Evolutionary conservation across 2,888 invertebrate species (phyloP).

Genomic region (Melanotus villosus): DNA sequence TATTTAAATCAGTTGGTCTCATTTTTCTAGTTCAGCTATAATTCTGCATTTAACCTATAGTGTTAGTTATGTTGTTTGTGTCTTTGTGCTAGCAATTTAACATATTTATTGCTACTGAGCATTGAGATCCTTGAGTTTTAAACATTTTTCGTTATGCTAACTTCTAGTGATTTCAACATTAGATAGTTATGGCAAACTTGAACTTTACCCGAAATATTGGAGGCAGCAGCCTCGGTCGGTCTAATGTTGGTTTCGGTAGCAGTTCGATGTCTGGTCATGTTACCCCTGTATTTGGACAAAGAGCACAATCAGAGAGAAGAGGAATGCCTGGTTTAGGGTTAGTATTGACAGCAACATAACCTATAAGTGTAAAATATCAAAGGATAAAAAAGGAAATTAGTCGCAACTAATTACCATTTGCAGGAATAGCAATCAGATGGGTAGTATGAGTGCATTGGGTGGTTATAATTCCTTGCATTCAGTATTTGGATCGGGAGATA

Average conservation of each 20-base stretch:
- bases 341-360: slow-evolving; percentile 36
- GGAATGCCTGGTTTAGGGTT: slow-evolving; percentile 70
- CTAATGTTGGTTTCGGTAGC: slow-evolving; percentile 76
- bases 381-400: background rate
- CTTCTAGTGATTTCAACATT: slow-evolving; percentile 58
- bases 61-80: slow-evolving; percentile 61
- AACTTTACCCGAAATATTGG: slow-evolving; percentile 93
- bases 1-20: slow-evolving; percentile 52
- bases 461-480: slow-evolving; percentile 78
- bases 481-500: slow-evolving; percentile 79
- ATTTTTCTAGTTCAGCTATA: slow-evolving; percentile 50
- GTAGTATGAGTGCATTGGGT: slow-evolving; percentile 77
- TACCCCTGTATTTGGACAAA: slow-evolving; percentile 85
- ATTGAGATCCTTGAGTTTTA: slow-evolving; percentile 14
- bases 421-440: slow-evolving; percentile 74
- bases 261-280: slow-evolving; percentile 83
- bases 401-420: slow-evolving; percentile 50
- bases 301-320: slow-evolving; percentile 85
- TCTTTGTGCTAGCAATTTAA: slow-evolving; percentile 60
- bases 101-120: slow-evolving; percentile 33
- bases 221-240: slow-evolving; percentile 80
- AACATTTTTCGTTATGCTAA: slow-evolving; percentile 64
- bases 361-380: slow-evolving; percentile 16
- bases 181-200: slow-evolving; percentile 92
- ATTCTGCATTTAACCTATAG: slow-evolving; percentile 58